Evolutionary conservation across 2,888 invertebrate genomes (phyloP), one percentile per base, ranked within the genome.

Genomic region (Tanytarsus gracilentus): DNA sequence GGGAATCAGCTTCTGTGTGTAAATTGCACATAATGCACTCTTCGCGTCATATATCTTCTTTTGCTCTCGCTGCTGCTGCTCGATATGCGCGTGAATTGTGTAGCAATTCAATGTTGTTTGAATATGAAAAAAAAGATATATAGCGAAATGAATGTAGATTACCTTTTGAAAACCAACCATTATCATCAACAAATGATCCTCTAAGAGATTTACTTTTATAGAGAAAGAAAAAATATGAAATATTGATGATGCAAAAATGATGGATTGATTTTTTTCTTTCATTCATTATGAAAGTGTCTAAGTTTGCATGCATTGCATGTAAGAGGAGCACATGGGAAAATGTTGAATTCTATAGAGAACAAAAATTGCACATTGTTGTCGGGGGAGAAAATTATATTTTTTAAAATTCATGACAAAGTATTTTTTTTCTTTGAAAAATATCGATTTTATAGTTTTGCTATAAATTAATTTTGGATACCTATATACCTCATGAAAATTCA

Each of bases 1-100:
- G 40, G 39, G 40, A 55, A 55, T 55, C 55, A 55, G 55, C 55
- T 55, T 55, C 55, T 55, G 55, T 55, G 55, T 55, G 55, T 55
- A 40, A 39, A 39, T 40, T 55, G 55, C 39, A 55, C 44, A 27
- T 55, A 55, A 55, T 55, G 55, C 55, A 55, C 55, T 55, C 55
- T 36, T 16, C 53, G 25, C 23, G 21, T 55, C 55, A 55, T 40
- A 39, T 40, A 55, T 55, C 55, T 51, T 51, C 36, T 23, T 9
- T 29, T 16, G 7, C 11, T 16, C 7, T 53, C 18, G 16, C 30
- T 53, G n/a, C n/a, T n/a, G n/a, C n/a, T n/a, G n/a, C n/a, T n/a
- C n/a, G n/a, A n/a, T n/a, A n/a, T n/a, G n/a, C n/a, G n/a, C n/a
- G n/a, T n/a, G n/a, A n/a, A n/a, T n/a, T n/a, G n/a, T n/a, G n/a